These are phyloP conservation scores for Rutpela maculata DNA, from an alignment of 2,888 invertebrate genomes.

Conservation along the genomic window DNA sequence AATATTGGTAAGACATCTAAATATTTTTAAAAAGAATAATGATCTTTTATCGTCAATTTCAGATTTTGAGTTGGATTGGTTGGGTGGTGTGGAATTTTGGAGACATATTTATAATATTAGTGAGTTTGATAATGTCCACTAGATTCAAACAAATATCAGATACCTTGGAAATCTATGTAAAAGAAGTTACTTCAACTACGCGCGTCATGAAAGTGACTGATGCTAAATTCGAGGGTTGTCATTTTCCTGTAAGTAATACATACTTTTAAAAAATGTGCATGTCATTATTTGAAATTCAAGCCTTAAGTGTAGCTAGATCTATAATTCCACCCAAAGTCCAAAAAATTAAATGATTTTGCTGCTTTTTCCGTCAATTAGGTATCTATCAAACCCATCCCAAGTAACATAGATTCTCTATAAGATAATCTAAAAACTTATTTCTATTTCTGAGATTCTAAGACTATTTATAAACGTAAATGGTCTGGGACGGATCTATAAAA, in stretches of 20 bases:
- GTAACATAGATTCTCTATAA: too few relatives aligned
- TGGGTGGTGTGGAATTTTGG: constrained; percentile 82
- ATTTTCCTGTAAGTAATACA: not conserved
- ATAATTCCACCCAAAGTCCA: too few relatives aligned
- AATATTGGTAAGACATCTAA: not conserved
- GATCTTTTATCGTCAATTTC: constrained; percentile 26
- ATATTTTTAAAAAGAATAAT: not conserved
- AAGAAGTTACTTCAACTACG: constrained; percentile 2
- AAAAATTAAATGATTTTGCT: too few relatives aligned
- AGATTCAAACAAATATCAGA: constrained; percentile 76
- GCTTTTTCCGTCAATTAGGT: too few relatives aligned
- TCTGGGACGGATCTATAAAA: too few relatives aligned
- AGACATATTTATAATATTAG: constrained; percentile 82
- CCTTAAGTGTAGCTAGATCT: too few relatives aligned
- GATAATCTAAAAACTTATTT: too few relatives aligned
- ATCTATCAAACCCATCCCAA: too few relatives aligned
- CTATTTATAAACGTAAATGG: too few relatives aligned
- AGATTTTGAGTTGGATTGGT: constrained; percentile 52
- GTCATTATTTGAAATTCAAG: too few relatives aligned
- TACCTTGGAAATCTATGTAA: constrained; percentile 31
- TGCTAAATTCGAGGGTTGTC: not conserved
- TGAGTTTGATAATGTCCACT: constrained; percentile 80
- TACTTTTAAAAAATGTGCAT: too few relatives aligned
- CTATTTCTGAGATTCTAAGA: too few relatives aligned
- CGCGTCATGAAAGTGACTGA: not conserved